A percentile compares a stretch with the other conserved stretches of the same genome.
phyloP scores from a whole-genome alignment of 2,888 invertebrate species.

The Tetheella fluctuosa region DNA sequence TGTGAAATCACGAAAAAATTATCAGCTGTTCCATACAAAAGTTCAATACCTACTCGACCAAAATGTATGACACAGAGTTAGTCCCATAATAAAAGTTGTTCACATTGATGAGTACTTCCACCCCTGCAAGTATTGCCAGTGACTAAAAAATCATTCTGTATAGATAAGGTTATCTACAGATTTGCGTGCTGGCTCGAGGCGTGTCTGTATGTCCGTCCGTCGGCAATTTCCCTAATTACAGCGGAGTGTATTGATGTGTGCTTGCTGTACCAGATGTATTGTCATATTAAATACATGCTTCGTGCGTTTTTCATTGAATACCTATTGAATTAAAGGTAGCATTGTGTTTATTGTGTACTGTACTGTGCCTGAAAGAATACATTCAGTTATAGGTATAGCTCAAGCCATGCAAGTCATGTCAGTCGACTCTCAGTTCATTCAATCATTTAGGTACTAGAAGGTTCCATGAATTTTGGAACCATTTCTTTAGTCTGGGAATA shows the following conservation, averaged over 20 bases:
- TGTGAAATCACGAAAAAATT: too few relatives aligned
- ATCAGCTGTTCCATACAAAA: too few relatives aligned
- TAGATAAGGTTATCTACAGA: background rate
- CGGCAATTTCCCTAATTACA: background rate
- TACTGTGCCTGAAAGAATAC: background rate
- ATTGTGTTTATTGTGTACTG: constrained; percentile 1
- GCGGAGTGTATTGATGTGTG: background rate
- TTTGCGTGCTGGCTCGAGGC: background rate
- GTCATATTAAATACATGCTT: background rate
- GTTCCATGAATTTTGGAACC: too few relatives aligned
- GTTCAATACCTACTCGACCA: too few relatives aligned
- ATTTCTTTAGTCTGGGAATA: too few relatives aligned
- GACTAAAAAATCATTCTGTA: background rate
- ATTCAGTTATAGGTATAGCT: background rate
- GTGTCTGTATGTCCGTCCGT: constrained; percentile 1
- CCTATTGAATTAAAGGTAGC: background rate
- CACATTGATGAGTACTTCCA: too few relatives aligned
- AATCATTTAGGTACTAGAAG: too few relatives aligned
- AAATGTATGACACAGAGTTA: too few relatives aligned
- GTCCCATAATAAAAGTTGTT: too few relatives aligned
- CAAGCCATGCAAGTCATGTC: too few relatives aligned
- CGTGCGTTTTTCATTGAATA: background rate
- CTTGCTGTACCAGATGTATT: background rate
- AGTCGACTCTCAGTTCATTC: too few relatives aligned
- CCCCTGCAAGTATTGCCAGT: too few relatives aligned